Evolutionary conservation across 2,797 vertebrate genomes (phyloP).

Genomic region (Labeo calbasu): DNA sequence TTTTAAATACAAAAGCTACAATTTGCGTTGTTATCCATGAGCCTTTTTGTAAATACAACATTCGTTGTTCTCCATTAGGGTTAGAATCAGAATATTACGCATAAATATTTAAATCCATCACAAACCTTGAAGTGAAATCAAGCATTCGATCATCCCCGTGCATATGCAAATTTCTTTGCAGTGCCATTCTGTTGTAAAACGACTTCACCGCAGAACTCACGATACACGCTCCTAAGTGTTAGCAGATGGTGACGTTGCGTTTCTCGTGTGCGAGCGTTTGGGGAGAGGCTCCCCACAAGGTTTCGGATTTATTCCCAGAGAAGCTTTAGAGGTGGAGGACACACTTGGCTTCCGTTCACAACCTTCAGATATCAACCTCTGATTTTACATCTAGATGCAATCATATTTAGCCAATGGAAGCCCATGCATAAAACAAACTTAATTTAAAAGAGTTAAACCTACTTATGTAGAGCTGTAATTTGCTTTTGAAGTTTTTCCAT

Average conservation of each 20-base stretch:
- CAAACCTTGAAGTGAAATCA: conserved; percentile 15
- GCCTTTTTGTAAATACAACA: conserved; percentile 3
- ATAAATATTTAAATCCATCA: conserved; percentile 18
- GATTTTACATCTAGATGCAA: conserved; percentile 33
- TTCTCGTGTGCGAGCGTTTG: conserved; percentile 51
- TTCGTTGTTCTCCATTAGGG: neutral
- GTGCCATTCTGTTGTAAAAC: conserved; percentile 63
- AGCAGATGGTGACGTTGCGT: conserved; percentile 72
- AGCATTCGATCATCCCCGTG: neutral
- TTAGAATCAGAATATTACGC: neutral
- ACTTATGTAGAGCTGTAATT: neutral
- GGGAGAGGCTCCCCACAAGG: conserved; percentile 64
- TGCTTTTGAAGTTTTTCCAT: conserved; percentile 1
- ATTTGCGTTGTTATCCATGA: neutral
- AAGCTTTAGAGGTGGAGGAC: conserved; percentile 37
- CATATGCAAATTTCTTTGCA: conserved; percentile 45
- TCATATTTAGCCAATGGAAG: neutral
- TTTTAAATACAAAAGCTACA: neutral
- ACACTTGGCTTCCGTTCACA: conserved; percentile 55
- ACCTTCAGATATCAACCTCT: conserved; percentile 31
- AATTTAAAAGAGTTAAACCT: conserved; percentile 10
- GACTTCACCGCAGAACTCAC: conserved; percentile 67
- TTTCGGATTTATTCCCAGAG: conserved; percentile 52
- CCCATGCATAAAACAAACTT: neutral
- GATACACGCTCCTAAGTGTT: conserved; percentile 69